phyloP scores from a whole-genome alignment of 2,888 invertebrate species.

The Eilema sororculum region DNA sequence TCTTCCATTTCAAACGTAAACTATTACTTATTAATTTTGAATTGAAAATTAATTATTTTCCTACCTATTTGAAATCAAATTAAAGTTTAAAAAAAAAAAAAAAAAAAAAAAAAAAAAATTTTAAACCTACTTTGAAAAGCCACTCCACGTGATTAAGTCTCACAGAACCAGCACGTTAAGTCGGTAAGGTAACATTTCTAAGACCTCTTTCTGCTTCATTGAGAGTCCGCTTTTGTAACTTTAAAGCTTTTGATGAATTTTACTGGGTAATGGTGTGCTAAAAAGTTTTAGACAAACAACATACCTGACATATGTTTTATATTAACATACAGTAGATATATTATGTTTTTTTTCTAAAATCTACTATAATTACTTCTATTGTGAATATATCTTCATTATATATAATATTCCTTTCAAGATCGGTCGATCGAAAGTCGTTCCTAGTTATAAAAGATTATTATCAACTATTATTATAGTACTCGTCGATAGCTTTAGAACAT shows the following conservation, averaged over 20 bases:
- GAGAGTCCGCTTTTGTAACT: slow-evolving; percentile 17
- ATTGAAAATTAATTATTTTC: too few relatives aligned
- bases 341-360: too few relatives aligned
- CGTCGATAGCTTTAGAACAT: too few relatives aligned
- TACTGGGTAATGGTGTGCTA: neutral
- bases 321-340: too few relatives aligned
- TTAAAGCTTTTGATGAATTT: slow-evolving; percentile 5
- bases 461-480: too few relatives aligned
- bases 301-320: neutral
- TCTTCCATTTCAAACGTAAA: too few relatives aligned
- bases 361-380: too few relatives aligned
- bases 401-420: too few relatives aligned
- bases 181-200: slow-evolving; percentile 11
- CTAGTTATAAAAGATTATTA: too few relatives aligned
- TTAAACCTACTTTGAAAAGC: slow-evolving; percentile 13
- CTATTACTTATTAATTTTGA: too few relatives aligned
- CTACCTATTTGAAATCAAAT: neutral
- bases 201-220: slow-evolving; percentile 14
- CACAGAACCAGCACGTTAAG: slow-evolving; percentile 4
- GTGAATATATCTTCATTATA: too few relatives aligned
- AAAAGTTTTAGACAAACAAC: slow-evolving; percentile 7
- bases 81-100: neutral
- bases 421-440: too few relatives aligned
- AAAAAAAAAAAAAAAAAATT: neutral
- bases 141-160: slow-evolving; percentile 18